phyloP scores from a whole-genome alignment of 2,113 vertebrate genomes.

The Lophotis ruficrista region DNA sequence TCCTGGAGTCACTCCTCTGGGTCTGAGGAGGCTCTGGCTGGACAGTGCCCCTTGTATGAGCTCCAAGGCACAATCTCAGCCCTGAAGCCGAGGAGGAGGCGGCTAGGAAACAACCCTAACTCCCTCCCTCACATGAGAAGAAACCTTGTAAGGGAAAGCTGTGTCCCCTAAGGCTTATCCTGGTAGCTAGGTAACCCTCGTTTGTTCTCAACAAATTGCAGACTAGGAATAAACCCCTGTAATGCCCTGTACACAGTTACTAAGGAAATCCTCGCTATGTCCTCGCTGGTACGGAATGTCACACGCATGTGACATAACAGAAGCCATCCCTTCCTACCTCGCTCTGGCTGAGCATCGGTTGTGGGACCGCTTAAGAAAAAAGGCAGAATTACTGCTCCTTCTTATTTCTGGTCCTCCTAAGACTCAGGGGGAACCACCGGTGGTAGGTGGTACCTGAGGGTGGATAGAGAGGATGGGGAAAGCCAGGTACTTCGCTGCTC shows the following conservation, averaged over 20 bases:
- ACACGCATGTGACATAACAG: neutral
- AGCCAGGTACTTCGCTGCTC: neutral
- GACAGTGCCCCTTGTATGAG: neutral
- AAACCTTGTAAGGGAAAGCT: neutral
- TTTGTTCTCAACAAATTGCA: neutral
- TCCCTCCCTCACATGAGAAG: neutral
- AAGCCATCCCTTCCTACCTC: neutral
- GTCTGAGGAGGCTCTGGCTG: neutral
- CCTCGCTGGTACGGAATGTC: neutral
- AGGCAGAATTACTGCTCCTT: neutral
- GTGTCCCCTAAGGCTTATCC: neutral
- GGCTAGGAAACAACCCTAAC: neutral
- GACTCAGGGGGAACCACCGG: accelerated
- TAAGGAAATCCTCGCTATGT: neutral
- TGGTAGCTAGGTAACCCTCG: neutral
- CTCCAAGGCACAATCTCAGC: neutral
- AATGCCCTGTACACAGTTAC: neutral
- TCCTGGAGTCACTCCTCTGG: neutral
- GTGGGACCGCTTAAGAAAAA: neutral
- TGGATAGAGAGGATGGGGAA: neutral
- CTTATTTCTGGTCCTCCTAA: neutral
- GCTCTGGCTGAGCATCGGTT: accelerated
- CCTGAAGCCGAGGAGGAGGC: neutral
- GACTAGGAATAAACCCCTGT: neutral
- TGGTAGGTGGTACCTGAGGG: neutral